Base-by-base conservation (phyloP, 30 jellyfish, hydroid and myxozoan species). In the Turritopsis dohrnii region DNA sequence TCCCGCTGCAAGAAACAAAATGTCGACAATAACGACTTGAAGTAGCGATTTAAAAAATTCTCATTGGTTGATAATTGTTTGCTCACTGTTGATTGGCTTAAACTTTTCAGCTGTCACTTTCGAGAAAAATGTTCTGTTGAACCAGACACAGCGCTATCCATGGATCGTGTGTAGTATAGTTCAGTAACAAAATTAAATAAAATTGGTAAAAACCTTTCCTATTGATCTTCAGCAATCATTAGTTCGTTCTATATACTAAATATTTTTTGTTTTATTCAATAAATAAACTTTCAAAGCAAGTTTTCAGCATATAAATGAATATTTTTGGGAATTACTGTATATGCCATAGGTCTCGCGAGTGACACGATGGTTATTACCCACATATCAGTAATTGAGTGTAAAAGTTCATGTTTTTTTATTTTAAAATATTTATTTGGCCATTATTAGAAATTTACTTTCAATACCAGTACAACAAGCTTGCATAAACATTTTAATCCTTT, bases 1-100 rank as follows among this genome's bases (percentile, higher is more conserved):
- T 69, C 77, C 77, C 77, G 77, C 77, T 69, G 77, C 77, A 69
- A 69, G 77, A 69, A 69, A 69, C 77, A 69, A 69, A 69, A 69
- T 69, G 77, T 27, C 30, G 28, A n/a, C 77, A 69, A n/a, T 7
- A 19, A 69, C 28, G 77, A n/a, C 28, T 27, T 69, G 77, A 69
- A 69, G 77, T 69, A 9, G 77, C 77, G 30, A 69, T n/a, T n/a
- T 69, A 69, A 27, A 23, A 8, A 69, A 16, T 7, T 69, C 17
- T 69, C 30, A 69, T 69, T 69, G 77, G 77, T 27, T 69, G 28
- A 69, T 23, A 69, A 69, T 7, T n/a, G 30, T n/a, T n/a, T 69
- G 30, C 30, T n/a, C 28, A 7, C 28, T n/a, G 77, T 27, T 27
- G 77, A 69, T 69, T 69, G 77, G 77, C 28, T 23, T n/a, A 69